phyloP scores from a whole-genome alignment of 2,888 invertebrate genomes.

The Stenichneumon culpator region DNA sequence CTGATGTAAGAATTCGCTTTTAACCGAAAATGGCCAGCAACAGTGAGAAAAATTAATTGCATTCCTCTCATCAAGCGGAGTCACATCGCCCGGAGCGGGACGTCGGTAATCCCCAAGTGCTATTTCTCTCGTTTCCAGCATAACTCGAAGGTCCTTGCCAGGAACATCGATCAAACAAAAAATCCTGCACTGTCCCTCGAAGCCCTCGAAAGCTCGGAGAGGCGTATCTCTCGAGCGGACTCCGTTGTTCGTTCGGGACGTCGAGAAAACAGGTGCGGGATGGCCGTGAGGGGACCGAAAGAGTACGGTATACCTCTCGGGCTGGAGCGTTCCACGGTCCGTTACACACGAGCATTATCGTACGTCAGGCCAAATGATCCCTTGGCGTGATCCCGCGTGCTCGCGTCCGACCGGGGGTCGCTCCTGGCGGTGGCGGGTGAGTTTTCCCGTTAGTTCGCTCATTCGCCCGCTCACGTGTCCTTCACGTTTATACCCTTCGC shows the following conservation, averaged over 20 bases:
- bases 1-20: too few species aligned
- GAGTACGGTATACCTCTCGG: constrained; percentile 22
- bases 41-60: too few species aligned
- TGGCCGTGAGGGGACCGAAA: constrained; percentile 20
- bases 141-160: not conserved
- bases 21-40: too few species aligned
- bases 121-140: not conserved
- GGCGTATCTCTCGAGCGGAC: constrained; percentile 11
- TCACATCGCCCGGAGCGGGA: not conserved
- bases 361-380: constrained; percentile 78
- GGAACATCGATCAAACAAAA: constrained; percentile 4
- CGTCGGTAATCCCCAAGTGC: not conserved
- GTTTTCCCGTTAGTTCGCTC: constrained; percentile 40
- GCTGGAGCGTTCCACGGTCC: constrained; percentile 69
- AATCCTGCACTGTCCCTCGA: not conserved
- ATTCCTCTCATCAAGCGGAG: too few species aligned
- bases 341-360: constrained; percentile 81
- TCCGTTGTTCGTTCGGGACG: constrained; percentile 10
- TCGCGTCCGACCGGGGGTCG: not conserved
- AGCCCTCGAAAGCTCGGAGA: not conserved
- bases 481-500: constrained; percentile 32
- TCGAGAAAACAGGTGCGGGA: constrained; percentile 54
- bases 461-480: constrained; percentile 38
- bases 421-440: constrained; percentile 7
- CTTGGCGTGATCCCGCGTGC: constrained; percentile 63